Base-by-base conservation (phyloP, 1,140 invertebrate species). In the Cotesia chilonis region DNA sequence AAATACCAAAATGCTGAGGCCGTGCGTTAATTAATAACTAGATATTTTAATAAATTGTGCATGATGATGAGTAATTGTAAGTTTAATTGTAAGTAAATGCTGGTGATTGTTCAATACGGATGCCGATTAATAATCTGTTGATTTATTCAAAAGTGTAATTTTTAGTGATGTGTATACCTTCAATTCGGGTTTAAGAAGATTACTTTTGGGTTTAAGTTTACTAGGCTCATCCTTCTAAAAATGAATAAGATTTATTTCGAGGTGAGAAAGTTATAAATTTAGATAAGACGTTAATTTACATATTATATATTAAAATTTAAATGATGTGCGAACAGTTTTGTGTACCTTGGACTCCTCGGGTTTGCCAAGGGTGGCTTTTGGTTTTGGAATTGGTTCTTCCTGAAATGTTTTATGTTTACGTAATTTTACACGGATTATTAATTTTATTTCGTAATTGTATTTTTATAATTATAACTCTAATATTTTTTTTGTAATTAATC, bases 281-380 rank as follows among this genome's bases (percentile, higher is more conserved):
- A 67, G 12, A 66, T 41, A 51, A 41, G 47, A 36, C 12, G 28
- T 47, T 47, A 47, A 47, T 47, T 47, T 47, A 47, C 41, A 47
- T 47, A 9, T 47, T 10, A 47, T 52, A 10, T 28, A 51, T 57
- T 14, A 38, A 60, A 70, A 54, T 54, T n/a, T 36, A 55, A 20
- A 52, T 68, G 17, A 54, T 54, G 57, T 71, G 64, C 20, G 17
- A 35, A 65, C n/a, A 67, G 17, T 75, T 72, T 68, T 73, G 70
- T 81, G 73, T 85, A 84, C 82, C 80, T 83, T 81, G 14, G 74
- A 47, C 75, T 84, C 76, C 63, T 80, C 75, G 59, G 79, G 75
- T 79, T 84, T 84, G 54, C 74, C 77, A 68, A 69, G 71, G 66
- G 75, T 80, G 4, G 71, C 1, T 63, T 77, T 74, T 10, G 75